Percentiles rank a stretch among this genome's conserved stretches.
Conservation (phyloP, 2,113 vertebrate species). For the Odocoileus hemionus region DNA sequence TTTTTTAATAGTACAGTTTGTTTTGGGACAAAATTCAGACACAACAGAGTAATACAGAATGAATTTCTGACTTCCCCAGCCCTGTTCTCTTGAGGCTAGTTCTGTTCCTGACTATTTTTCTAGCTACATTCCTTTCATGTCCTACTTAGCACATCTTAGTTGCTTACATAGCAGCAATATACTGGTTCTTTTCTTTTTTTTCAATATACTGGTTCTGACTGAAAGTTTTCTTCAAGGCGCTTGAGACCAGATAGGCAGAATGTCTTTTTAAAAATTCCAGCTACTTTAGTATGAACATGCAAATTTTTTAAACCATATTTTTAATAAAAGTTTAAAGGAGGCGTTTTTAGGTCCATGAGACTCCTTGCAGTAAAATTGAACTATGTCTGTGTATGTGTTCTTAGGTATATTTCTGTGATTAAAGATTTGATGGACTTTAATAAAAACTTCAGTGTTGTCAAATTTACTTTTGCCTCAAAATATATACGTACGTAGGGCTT, state of each 20-base stretch:
- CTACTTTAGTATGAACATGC: neutral
- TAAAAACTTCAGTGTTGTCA: constrained; percentile 1
- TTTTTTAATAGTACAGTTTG: neutral
- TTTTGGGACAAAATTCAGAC: neutral
- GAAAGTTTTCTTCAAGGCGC: neutral
- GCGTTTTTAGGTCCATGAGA: neutral
- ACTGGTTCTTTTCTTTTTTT: neutral
- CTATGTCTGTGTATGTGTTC: neutral
- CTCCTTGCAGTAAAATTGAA: constrained; percentile 13
- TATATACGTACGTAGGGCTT: neutral
- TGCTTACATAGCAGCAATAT: neutral
- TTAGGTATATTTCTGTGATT: neutral
- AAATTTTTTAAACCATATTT: neutral
- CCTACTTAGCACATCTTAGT: neutral
- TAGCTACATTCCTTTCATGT: neutral
- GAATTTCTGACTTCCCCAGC: neutral
- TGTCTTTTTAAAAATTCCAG: neutral
- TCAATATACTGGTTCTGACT: neutral
- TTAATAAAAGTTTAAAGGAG: neutral
- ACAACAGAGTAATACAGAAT: neutral
- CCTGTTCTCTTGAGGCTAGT: neutral
- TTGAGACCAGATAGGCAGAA: neutral
- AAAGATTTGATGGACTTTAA: neutral
- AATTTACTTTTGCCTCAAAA: constrained; percentile 25
- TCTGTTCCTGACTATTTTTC: neutral